These are phyloP conservation scores for Abramis brama DNA, from an alignment of 2,113 vertebrate genomes.

Conservation along the genomic window DNA sequence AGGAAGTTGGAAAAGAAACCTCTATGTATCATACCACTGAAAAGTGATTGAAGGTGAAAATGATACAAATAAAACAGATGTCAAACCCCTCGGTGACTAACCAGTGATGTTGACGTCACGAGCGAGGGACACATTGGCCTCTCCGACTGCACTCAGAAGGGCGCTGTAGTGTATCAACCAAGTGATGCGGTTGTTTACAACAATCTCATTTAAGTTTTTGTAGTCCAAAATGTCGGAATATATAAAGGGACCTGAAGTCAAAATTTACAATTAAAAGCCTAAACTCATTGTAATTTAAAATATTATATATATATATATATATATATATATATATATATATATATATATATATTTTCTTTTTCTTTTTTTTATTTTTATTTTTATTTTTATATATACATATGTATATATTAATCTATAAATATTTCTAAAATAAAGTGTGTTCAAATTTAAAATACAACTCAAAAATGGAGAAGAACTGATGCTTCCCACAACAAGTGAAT, in stretches of 20 bases:
- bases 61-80: too few species aligned
- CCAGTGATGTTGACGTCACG: conserved; percentile 91
- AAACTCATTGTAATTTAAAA: not conserved
- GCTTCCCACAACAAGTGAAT: not conserved
- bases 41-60: too few species aligned
- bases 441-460: not conserved
- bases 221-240: conserved; percentile 92
- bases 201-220: conserved; percentile 89
- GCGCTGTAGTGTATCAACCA: conserved; percentile 96
- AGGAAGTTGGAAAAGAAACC: not conserved
- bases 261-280: not conserved
- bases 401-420: not conserved
- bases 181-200: conserved; percentile 92
- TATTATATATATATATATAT: too few species aligned
- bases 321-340: not conserved
- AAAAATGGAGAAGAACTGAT: not conserved
- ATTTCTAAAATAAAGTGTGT: not conserved
- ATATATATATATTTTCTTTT: too few species aligned
- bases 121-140: conserved; percentile 89
- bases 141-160: conserved; percentile 89
- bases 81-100: conserved; percentile 59
- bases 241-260: conserved; percentile 85
- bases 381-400: too few species aligned
- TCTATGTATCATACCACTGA: not conserved
- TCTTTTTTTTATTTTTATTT: too few species aligned